These are phyloP conservation scores for Caenorhabditis parvicauda DNA, from an alignment of 2,888 invertebrate species.

Conservation along the genomic window DNA sequence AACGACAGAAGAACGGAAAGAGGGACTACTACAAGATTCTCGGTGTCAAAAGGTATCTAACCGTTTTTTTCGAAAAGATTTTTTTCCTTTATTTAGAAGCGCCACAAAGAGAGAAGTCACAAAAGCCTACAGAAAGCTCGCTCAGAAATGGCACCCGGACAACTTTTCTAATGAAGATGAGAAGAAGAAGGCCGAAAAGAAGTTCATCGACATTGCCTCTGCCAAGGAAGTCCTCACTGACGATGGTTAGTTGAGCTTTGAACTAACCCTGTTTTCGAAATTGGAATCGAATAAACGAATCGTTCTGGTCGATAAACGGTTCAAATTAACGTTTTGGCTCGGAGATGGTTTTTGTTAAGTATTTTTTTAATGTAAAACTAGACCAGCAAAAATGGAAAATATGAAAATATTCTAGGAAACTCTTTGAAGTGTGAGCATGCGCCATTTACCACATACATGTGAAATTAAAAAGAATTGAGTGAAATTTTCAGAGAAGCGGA, in stretches of 20 bases:
- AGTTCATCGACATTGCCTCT: slow-evolving; percentile 95
- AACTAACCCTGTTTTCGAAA: slow-evolving; percentile 1
- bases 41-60: slow-evolving; percentile 80
- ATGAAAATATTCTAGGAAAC: neutral
- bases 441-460: too few relatives aligned
- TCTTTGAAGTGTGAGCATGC: too few relatives aligned
- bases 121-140: slow-evolving; percentile 92
- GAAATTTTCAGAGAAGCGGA: slow-evolving; percentile 78
- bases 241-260: slow-evolving; percentile 65
- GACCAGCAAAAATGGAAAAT: neutral
- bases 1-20: slow-evolving; percentile 86
- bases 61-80: slow-evolving; percentile 7
- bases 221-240: slow-evolving; percentile 88
- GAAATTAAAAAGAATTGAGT: too few relatives aligned
- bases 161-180: slow-evolving; percentile 80
- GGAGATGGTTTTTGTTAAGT: too few relatives aligned
- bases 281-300: too few relatives aligned
- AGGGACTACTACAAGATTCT: slow-evolving; percentile 96
- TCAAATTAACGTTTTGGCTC: slow-evolving; percentile 6
- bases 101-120: slow-evolving; percentile 88
- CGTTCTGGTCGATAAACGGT: too few relatives aligned
- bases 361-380: too few relatives aligned
- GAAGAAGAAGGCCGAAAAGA: slow-evolving; percentile 79
- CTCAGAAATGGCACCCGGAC: slow-evolving; percentile 98
- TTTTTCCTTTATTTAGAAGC: slow-evolving; percentile 65